Base-by-base conservation (phyloP, 2,113 vertebrate species). In the Scartelaos histophorus region DNA sequence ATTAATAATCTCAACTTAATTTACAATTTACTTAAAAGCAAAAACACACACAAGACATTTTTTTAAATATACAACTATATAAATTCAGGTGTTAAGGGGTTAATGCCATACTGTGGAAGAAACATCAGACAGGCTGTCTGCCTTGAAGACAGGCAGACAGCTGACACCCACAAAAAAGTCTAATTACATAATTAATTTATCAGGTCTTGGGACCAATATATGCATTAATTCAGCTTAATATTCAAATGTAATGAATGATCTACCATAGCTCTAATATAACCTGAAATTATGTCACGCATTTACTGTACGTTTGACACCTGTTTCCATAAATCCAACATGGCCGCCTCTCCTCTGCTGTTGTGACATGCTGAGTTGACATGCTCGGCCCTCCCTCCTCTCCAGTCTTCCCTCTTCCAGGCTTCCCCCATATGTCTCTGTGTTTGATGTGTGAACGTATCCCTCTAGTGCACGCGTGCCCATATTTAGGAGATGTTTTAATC, bases 351-450 rank as follows among this genome's bases (percentile, higher is more conserved):
- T 24, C 56, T 60, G 38, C 51, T 66, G 45, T 35, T 46, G 34
- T 54, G 46, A 7, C n/a, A 7, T 17, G 57, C 64, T 66, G 68
- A 61, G 73, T 70, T 70, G 64, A 25, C 54, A 49, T 25, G 68
- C 58, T 34, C 9, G 21, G 22, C 66, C 60, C 70, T 49, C 65
- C 61, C 74, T 69, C 66, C 61, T 38, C 54, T 58, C 58, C 58
- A 29, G 38, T 67, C 68, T 25, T 51, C 70, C 67, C 34, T 70
- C 56, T 76, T 76, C 77, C 53, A 70, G 72, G 67, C 70, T 57
- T n/a, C 21, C 21, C 24, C 84, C 84, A 84, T 80, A 80, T 84
- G 75, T 83, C 66, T 85, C 71, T 16, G 29, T 73, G 69, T 80
- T 72, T 84, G 79, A 82, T 81, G 81, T 73, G 60, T 61, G 64